Percentiles rank a stretch among this genome's conserved stretches.
phyloP scores from a whole-genome alignment of 2,888 invertebrate genomes.

The Acronicta alni region DNA sequence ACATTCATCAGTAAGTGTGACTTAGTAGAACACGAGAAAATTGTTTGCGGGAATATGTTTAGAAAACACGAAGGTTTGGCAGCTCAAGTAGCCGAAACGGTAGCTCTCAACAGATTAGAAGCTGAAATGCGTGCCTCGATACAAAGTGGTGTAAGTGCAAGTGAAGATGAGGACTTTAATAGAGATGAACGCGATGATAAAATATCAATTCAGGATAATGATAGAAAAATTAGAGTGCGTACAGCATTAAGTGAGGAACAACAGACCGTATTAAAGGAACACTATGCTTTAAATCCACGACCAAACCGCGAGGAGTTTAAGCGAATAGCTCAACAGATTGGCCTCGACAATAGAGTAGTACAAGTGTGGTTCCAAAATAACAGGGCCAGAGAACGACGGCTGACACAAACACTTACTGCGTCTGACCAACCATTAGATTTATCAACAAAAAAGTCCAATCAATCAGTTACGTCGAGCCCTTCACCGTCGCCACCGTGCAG shows the following conservation, averaged over 20 bases:
- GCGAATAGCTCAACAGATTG: constrained; percentile 94
- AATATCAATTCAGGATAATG: constrained; percentile 89
- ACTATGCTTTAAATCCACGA: constrained; percentile 96
- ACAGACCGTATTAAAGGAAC: constrained; percentile 95
- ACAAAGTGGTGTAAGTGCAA: constrained; percentile 88
- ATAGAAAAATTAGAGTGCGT: constrained; percentile 96
- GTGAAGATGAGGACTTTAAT: constrained; percentile 90
- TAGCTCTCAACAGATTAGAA: constrained; percentile 87
- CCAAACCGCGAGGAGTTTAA: constrained; percentile 98
- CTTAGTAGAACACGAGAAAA: constrained; percentile 93
- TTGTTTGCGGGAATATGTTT: constrained; percentile 88
- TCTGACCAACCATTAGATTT: constrained; percentile 96
- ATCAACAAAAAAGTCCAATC: constrained; percentile 93
- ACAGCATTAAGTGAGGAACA: constrained; percentile 98
- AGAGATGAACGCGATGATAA: constrained; percentile 87
- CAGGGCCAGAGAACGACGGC: constrained; percentile 95
- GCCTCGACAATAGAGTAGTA: constrained; percentile 94
- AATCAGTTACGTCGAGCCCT: constrained; percentile 89
- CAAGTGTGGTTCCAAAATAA: constrained; percentile 99
- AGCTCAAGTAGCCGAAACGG: constrained; percentile 93
- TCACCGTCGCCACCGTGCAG: constrained; percentile 91
- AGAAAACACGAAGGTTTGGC: constrained; percentile 92
- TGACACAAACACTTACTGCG: constrained; percentile 75
- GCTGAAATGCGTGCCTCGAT: constrained; percentile 85
- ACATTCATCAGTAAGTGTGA: constrained; percentile 89